Evolutionary conservation across 2,888 invertebrate species (phyloP), one percentile per base, ranked within the genome.

Genomic region (Abrostola triplasia): DNA sequence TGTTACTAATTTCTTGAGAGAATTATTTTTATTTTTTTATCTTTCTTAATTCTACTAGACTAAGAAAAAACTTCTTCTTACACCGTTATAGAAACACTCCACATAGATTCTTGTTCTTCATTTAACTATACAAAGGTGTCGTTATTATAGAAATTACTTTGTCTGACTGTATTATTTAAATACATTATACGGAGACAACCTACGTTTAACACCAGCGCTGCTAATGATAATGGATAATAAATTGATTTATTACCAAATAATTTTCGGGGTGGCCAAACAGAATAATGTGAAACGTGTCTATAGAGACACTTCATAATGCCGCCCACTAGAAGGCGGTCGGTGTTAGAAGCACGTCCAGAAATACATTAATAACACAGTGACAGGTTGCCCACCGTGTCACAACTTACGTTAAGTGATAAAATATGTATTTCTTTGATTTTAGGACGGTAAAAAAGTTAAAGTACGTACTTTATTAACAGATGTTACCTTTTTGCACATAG

Each of bases 361-460:
- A 59, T 64, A 64, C 58, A 74, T 67, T 60, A 73, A 50, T 61
- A 63, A 70, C 52, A 63, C 59, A 24, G 47, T 67, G 63, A 36
- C 63, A 64, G 52, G 7, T 51, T 63, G 55, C 66, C 61, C 5
- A 13, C 42, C 59, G 56, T 36, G 67, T 55, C 35, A 60, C 58
- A 70, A 70, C 47, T 74, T 73, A 53, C 57, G 38, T 10, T 55
- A 41, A 67, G 40, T 61, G 53, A 64, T 73, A 74, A 64, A 74
- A 52, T 59, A 67, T 57, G 63, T 73, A 63, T 73, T 73, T 67
- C 55, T 64, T 56, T 64, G 24, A 24, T 56, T 37, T 36, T 59
- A 10, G 52, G 40, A 24, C 24, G 24, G 13, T 36, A 10, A 5
- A 37, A 13, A 44, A 37, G 24, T 40, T 10, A 12, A 35, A 40